Percentiles rank a stretch among this genome's conserved stretches.
Evolutionary conservation across 1,140 invertebrate species (phyloP).

Genomic region (Babylonia areolata): DNA sequence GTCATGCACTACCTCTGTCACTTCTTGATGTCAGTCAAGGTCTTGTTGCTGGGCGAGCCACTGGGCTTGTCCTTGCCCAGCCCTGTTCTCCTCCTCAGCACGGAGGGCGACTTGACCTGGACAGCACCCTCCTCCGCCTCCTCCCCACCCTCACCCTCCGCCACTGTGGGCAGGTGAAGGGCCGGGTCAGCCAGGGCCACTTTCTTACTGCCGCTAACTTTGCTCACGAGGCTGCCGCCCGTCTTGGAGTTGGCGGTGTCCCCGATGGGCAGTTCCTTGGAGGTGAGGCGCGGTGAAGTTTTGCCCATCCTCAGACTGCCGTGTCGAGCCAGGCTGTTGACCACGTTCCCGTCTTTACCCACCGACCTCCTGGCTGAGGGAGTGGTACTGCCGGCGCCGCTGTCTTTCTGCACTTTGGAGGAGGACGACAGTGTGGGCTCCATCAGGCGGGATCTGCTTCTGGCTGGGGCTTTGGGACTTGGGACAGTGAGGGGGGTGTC

Average conservation of each 20-base stretch:
- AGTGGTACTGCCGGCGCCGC: no score
- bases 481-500: neutral
- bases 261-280: slow-evolving; percentile 26
- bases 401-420: slow-evolving; percentile 7
- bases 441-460: slow-evolving; percentile 31
- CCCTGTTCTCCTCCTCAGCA: slow-evolving; percentile 36
- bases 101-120: slow-evolving; percentile 16
- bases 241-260: neutral
- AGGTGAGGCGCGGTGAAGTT: slow-evolving; percentile 17
- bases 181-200: slow-evolving; percentile 28
- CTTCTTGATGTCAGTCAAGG: neutral
- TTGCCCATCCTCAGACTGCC: slow-evolving; percentile 23
- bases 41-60: slow-evolving; percentile 8
- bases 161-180: slow-evolving; percentile 42
- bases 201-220: neutral
- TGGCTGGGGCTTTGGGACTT: slow-evolving; percentile 27
- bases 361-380: no score
- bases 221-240: neutral
- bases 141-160: slow-evolving; percentile 39
- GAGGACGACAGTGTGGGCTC: slow-evolving; percentile 29
- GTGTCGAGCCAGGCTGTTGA: neutral
- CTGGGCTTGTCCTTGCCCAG: slow-evolving; percentile 34
- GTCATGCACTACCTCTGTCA: no score
- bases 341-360: neutral
- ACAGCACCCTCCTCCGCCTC: neutral